Conservation (phyloP, 1,140 invertebrate species). For the Drosophila asahinai region DNA sequence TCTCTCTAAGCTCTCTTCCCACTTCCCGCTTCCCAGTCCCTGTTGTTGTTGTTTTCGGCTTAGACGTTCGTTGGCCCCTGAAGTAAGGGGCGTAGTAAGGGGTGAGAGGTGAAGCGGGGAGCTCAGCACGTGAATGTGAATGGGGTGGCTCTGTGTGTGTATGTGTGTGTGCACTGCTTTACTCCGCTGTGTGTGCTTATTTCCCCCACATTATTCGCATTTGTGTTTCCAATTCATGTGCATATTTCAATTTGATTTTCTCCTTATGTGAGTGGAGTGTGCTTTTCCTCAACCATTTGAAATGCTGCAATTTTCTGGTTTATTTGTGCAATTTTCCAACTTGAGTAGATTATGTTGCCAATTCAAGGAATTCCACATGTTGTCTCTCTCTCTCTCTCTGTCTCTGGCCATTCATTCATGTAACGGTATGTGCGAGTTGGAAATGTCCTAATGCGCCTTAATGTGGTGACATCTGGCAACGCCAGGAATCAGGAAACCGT, state of each 20-base stretch:
- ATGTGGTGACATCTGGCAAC: constrained; percentile 14
- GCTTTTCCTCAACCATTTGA: constrained; percentile 40
- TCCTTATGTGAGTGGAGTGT: constrained; percentile 33
- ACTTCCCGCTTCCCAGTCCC: constrained; percentile 43
- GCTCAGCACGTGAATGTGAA: constrained; percentile 45
- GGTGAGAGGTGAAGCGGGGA: constrained; percentile 19
- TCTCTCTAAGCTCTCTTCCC: constrained; percentile 24
- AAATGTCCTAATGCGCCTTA: not conserved
- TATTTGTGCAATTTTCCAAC: constrained; percentile 55
- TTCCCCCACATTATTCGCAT: constrained; percentile 19
- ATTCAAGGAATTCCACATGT: constrained; percentile 33
- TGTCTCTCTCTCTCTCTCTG: constrained; percentile 1
- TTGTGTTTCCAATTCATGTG: constrained; percentile 40
- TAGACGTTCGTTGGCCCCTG: constrained; percentile 78
- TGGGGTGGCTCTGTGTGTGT: constrained; percentile 42
- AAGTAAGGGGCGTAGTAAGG: constrained; percentile 3
- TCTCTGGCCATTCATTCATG: constrained; percentile 14
- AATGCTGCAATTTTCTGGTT: constrained; percentile 61
- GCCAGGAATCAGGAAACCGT: not conserved
- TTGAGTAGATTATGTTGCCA: constrained; percentile 46
- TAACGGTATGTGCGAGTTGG: constrained; percentile 4
- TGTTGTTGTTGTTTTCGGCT: constrained; percentile 52
- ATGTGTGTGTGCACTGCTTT: constrained; percentile 19
- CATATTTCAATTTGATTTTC: constrained; percentile 61
- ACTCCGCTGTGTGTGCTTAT: constrained; percentile 11